Evolutionary conservation across 2,888 invertebrate genomes (phyloP).

Genomic region (Diaperis boleti): DNA sequence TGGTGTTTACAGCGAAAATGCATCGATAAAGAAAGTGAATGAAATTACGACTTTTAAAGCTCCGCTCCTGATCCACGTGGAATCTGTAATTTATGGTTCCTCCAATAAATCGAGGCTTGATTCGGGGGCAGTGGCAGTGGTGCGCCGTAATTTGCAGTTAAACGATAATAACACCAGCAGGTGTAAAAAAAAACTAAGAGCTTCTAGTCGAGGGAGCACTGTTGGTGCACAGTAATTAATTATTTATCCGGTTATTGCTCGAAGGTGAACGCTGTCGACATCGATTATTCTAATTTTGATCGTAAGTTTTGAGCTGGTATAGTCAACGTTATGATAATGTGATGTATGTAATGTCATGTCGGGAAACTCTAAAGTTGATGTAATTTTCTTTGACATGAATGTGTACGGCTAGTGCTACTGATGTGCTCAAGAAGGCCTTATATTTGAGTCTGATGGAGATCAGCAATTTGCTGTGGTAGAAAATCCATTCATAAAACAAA

Average conservation of each 20-base stretch:
- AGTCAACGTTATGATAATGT: too few species aligned
- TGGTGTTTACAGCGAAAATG: slow-evolving; percentile 14
- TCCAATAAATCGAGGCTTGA: slow-evolving; percentile 23
- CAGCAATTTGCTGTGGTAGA: too few species aligned
- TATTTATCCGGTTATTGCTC: slow-evolving; percentile 4
- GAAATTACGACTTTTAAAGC: slow-evolving; percentile 17
- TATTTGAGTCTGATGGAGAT: too few species aligned
- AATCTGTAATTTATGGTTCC: slow-evolving; percentile 23
- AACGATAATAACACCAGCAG: slow-evolving; percentile 7
- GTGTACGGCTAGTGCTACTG: too few species aligned
- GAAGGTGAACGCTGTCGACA: slow-evolving; percentile 16
- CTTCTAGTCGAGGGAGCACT: slow-evolving; percentile 1
- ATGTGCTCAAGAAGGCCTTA: too few species aligned
- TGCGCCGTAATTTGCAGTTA: slow-evolving; percentile 23
- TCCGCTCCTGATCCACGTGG: slow-evolving; percentile 7
- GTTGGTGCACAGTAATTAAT: slow-evolving; percentile 26
- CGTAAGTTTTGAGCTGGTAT: slow-evolving; percentile 7
- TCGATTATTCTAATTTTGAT: slow-evolving; percentile 21
- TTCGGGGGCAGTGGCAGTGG: slow-evolving; percentile 19
- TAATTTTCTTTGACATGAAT: too few species aligned
- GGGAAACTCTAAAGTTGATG: too few species aligned
- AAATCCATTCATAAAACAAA: too few species aligned
- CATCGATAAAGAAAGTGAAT: slow-evolving; percentile 7
- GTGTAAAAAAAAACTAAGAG: slow-evolving; percentile 1
- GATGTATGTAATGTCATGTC: too few species aligned